These are phyloP conservation scores for Triplophysa siluroides DNA, from an alignment of 2,113 vertebrate species.

Conservation along the genomic window DNA sequence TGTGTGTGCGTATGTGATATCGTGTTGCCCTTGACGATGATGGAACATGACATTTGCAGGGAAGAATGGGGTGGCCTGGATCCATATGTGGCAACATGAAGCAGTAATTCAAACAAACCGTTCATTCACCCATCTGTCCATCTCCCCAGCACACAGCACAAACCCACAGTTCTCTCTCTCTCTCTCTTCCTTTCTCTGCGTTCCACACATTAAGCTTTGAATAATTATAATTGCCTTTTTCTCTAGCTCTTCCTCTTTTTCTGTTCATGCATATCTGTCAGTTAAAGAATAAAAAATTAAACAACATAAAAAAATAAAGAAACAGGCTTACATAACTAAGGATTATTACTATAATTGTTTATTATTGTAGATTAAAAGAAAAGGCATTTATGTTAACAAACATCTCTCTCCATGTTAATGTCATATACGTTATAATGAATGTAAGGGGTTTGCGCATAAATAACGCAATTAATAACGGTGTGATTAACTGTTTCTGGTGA, in stretches of 20 bases:
- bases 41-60: conserved; percentile 54
- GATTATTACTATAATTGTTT: too few relatives aligned
- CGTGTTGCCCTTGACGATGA: conserved; percentile 50
- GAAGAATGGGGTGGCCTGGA: conserved; percentile 52
- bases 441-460: neutral
- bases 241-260: neutral
- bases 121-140: neutral
- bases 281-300: too few relatives aligned
- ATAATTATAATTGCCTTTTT: conserved; percentile 18
- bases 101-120: conserved; percentile 37
- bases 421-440: neutral
- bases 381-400: too few relatives aligned
- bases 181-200: neutral
- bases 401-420: neutral
- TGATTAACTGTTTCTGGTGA: conserved; percentile 20
- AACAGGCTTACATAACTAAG: too few relatives aligned
- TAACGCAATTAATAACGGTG: conserved; percentile 6
- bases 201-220: neutral
- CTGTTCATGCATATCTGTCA: neutral
- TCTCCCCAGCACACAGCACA: neutral
- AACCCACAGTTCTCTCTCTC: neutral
- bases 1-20: conserved; percentile 39
- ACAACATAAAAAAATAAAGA: too few relatives aligned
- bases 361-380: too few relatives aligned
- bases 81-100: conserved; percentile 49